phyloP scores from a whole-genome alignment of 2,113 vertebrate genomes.

The Nycticorax nycticorax region DNA sequence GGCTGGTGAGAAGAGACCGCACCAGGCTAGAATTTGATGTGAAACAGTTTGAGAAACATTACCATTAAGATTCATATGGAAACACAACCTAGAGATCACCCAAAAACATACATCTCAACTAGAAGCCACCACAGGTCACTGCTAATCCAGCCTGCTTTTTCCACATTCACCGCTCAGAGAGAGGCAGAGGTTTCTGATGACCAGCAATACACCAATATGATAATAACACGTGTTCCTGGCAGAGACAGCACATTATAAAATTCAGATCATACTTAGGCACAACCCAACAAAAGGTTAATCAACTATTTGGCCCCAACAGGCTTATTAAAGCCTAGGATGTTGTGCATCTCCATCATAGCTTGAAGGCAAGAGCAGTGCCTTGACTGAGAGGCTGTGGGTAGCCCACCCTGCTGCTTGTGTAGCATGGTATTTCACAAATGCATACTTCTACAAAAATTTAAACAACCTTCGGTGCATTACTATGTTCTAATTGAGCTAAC shows the following conservation, averaged over 20 bases:
- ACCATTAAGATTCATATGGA: background rate
- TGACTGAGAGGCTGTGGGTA: background rate
- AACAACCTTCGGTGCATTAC: background rate
- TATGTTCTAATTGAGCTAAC: background rate
- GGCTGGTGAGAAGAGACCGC: background rate
- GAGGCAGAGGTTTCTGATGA: background rate
- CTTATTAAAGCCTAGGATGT: background rate
- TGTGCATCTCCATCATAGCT: background rate
- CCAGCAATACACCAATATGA: background rate
- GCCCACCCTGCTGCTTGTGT: accelerated
- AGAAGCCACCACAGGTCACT: background rate
- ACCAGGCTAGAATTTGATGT: background rate
- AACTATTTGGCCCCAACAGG: background rate
- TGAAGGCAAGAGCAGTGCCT: background rate
- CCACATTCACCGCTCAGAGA: background rate
- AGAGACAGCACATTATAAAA: background rate
- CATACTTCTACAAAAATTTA: background rate
- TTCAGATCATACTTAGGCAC: background rate
- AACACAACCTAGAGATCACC: background rate
- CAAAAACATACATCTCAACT: background rate
- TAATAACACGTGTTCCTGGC: background rate
- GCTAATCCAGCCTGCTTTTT: background rate
- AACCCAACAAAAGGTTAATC: background rate
- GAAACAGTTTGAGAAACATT: background rate
- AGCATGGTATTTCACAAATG: background rate